Percentiles rank a stretch among this genome's conserved stretches.
phyloP scores from a whole-genome alignment of 2,113 vertebrate genomes.

The Salminus brasiliensis region DNA sequence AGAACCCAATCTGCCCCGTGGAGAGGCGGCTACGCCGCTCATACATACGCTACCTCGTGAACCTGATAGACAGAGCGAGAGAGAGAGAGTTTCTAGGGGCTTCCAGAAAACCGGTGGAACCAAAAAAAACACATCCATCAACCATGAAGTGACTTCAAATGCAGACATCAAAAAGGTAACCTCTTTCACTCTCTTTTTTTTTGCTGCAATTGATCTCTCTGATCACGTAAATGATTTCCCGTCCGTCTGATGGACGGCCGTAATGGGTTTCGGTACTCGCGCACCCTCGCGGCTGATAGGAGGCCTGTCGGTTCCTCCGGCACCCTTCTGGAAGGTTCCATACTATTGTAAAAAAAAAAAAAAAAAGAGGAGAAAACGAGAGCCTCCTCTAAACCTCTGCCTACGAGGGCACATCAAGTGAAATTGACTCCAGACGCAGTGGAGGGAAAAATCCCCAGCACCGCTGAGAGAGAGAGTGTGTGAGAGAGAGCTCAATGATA shows the following conservation, averaged over 20 bases:
- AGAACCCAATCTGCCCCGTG: conserved; percentile 24
- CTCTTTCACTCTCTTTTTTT: conserved; percentile 46
- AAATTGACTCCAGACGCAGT: conserved; percentile 62
- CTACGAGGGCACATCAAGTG: conserved; percentile 49
- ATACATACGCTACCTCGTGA: conserved; percentile 56
- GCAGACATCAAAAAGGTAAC: conserved; percentile 70
- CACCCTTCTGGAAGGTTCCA: conserved; percentile 54
- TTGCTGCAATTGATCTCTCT: conserved; percentile 67
- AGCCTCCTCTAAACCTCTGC: conserved; percentile 50
- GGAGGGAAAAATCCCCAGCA: conserved; percentile 55
- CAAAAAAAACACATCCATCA: conserved; percentile 68
- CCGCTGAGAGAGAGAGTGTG: conserved; percentile 21
- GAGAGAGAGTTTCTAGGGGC: conserved; percentile 63
- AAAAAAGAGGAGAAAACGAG: background rate
- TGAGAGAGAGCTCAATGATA: conserved; percentile 27
- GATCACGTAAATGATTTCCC: conserved; percentile 71
- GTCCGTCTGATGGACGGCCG: conserved; percentile 58
- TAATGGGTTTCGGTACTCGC: conserved; percentile 61
- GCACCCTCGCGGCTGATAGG: conserved; percentile 50
- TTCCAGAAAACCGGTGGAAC: conserved; percentile 60
- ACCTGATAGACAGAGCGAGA: conserved; percentile 45
- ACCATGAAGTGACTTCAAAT: conserved; percentile 64
- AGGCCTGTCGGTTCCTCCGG: conserved; percentile 56
- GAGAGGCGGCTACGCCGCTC: conserved; percentile 51
- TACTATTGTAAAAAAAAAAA: conserved; percentile 51